These are phyloP conservation scores for Calidris pygmaea DNA, from an alignment of 2,113 vertebrate species.

Conservation along the genomic window DNA sequence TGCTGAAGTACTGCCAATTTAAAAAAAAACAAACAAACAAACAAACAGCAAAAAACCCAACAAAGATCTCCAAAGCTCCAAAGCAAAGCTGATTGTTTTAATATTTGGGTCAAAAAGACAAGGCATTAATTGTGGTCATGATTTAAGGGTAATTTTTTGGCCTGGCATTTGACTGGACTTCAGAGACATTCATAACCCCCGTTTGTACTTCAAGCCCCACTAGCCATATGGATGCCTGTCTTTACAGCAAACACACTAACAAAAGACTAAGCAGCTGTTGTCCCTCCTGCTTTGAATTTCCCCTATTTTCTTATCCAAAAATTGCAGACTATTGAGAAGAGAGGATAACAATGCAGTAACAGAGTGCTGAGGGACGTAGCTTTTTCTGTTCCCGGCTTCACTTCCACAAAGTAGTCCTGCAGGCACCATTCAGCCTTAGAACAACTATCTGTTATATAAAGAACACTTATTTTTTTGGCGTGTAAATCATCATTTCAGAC, in stretches of 20 bases:
- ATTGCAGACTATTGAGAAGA: background rate
- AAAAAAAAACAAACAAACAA: background rate
- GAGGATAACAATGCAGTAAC: background rate
- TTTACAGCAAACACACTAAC: background rate
- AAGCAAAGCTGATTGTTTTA: background rate
- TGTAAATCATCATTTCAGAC: constrained; percentile 46
- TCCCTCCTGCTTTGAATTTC: constrained; percentile 6
- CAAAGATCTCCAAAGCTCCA: background rate
- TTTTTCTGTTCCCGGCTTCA: constrained; percentile 15
- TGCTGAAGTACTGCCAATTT: background rate
- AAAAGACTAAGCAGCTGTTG: background rate
- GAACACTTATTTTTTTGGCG: background rate
- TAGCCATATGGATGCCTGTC: background rate
- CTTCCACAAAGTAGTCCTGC: background rate
- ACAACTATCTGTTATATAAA: constrained; percentile 8
- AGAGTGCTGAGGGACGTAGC: background rate
- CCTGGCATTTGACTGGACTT: background rate
- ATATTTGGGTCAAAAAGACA: background rate
- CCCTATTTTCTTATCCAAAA: background rate
- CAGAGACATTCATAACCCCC: background rate
- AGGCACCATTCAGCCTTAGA: constrained; percentile 16
- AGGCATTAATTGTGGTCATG: background rate
- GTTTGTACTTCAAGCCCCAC: background rate
- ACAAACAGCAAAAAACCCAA: background rate
- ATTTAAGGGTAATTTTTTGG: background rate